Conservation (phyloP, 2,888 invertebrate genomes). For the Rhagium mordax region DNA sequence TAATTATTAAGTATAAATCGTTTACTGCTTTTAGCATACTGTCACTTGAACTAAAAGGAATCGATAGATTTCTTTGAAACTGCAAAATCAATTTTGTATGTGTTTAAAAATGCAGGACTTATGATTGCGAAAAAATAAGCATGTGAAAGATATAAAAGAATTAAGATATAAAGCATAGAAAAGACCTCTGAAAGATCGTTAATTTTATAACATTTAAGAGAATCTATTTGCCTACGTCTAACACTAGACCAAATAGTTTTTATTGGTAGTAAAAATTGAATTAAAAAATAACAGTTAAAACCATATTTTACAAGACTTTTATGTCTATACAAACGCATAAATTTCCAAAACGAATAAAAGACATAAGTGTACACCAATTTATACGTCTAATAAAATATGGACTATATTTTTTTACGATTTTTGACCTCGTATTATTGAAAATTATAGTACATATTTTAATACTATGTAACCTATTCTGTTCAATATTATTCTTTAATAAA, state of each 20-base stretch:
- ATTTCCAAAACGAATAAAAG: neutral
- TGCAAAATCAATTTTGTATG: too few species aligned
- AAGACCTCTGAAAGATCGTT: neutral
- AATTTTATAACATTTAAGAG: too few species aligned
- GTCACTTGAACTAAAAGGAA: too few species aligned
- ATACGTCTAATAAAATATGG: neutral
- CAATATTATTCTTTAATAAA: too few species aligned
- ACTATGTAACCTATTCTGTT: neutral
- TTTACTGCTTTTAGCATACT: too few species aligned
- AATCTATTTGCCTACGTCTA: neutral
- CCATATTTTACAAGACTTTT: neutral
- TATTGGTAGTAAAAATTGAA: neutral
- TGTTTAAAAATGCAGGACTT: too few species aligned
- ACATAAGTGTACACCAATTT: neutral
- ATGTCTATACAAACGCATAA: neutral
- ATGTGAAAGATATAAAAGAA: neutral
- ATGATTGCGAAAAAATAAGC: neutral
- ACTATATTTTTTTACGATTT: neutral
- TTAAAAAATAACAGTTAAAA: neutral
- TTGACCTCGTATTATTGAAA: neutral
- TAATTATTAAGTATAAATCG: too few species aligned
- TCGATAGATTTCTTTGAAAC: too few species aligned
- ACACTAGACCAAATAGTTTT: neutral
- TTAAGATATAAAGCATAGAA: neutral
- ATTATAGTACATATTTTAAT: neutral